Base-by-base conservation (phyloP, 2,888 invertebrate genomes). In the Trimorus sp. region DNA sequence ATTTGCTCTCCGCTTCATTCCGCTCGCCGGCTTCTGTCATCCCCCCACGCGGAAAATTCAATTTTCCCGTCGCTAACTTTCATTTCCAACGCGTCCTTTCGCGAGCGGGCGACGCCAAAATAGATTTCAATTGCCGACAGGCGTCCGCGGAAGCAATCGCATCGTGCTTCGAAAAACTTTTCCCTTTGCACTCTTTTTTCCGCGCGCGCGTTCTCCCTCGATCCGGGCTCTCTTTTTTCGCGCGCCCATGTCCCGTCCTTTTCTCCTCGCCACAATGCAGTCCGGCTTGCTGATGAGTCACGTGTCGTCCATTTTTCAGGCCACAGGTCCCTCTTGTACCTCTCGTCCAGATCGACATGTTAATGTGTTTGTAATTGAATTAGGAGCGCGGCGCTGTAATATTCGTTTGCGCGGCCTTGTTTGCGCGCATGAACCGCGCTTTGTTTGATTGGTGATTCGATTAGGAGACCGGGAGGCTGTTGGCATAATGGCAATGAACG, bases 51-150 rank as follows among this genome's bases (percentile, higher is more conserved):
- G 79, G 83, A 83, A 88, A 90, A 90, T 90, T 90, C 88, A 89
- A 90, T 90, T 90, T 88, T 84, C 84, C 26, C 82, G 80, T 82
- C 71, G 86, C 86, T 89, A 90, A 90, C 88, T 90, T 89, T 88
- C 84, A 85, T 87, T 85, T 85, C 86, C 84, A 83, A 69, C 54
- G 63, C 79, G 65, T 76, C 74, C 79, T 79, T 71, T 82, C 63
- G 82, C 77, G 77, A 79, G 62, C 68, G 76, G 71, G 74, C 79
- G 84, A 83, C 82, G 78, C 74, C 79, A 84, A 84, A 85, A 85
- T 84, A 80, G 85, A 84, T 85, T 86, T 83, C 84, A 86, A 85
- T 86, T 81, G 84, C 82, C 78, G 78, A 80, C 84, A 80, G 85
- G 79, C 77, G 79, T 79, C 83, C 77, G 63, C 79, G 81, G 76